Conservation (phyloP, 1,140 invertebrate genomes). For the Proales similis region DNA sequence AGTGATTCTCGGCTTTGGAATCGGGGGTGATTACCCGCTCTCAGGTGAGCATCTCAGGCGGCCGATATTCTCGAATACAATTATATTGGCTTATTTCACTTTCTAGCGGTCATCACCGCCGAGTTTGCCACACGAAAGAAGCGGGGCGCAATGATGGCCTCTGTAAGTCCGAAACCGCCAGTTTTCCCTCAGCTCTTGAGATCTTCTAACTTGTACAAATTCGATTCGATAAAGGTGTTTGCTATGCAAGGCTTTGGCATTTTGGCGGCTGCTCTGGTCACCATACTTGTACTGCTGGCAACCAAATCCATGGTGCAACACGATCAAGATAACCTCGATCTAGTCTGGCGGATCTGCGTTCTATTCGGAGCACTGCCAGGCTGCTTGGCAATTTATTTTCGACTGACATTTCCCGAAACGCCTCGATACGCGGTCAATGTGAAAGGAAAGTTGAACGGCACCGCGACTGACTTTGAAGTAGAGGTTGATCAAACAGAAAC, state of each 20-base stretch:
- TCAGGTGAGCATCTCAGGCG: background rate
- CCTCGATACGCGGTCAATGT: constrained; percentile 5
- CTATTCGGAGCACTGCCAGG: constrained; percentile 18
- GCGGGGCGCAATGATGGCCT: constrained; percentile 18
- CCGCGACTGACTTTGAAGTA: background rate
- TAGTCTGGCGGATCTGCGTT: constrained; percentile 23
- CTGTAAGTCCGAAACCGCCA: constrained; percentile 13
- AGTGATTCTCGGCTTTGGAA: constrained; percentile 28
- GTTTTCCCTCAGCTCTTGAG: background rate
- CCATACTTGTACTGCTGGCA: constrained; percentile 17
- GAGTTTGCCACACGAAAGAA: constrained; percentile 2
- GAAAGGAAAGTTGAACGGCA: background rate
- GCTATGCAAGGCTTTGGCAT: constrained; percentile 26
- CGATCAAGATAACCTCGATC: constrained; percentile 22
- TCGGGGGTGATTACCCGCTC: constrained; percentile 38
- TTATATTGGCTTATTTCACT: background rate
- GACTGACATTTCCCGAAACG: constrained; percentile 21
- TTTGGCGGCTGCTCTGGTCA: background rate
- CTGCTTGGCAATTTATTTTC: constrained; percentile 2
- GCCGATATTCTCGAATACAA: background rate
- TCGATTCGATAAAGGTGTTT: constrained; percentile 5
- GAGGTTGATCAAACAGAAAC: background rate
- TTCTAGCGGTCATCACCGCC: constrained; percentile 1
- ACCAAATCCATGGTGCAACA: constrained; percentile 7
- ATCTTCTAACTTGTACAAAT: background rate